Evolutionary conservation across 1,140 invertebrate genomes (phyloP), one percentile per base, ranked within the genome.

Genomic region (Dreissena polymorpha): DNA sequence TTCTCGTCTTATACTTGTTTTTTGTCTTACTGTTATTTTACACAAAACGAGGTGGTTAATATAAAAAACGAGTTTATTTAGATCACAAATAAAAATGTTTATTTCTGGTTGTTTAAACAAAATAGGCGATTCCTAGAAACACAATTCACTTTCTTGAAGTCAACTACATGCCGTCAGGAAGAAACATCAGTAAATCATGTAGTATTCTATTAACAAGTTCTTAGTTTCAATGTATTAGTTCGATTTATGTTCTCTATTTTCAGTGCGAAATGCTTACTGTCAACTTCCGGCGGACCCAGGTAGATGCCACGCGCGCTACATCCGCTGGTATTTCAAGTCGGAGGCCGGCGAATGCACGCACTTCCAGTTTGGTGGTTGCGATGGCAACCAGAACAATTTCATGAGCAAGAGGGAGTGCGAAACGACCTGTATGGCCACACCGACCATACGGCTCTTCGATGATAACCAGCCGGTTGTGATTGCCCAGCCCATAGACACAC

Each of bases 361-460:
- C 87, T 96, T 96, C 91, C 93, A 94, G 78, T 96, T 95, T 85
- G 95, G 95, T 8, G 95, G 95, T 71, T 96, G 95, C 86, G 94
- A 94, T 77, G 95, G 95, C 73, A 96, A 96, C 90, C 92, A 91
- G 65, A 96, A 96, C 94, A 95, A 94, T 87, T 96, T 96, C 92
- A 73, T 69, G n/a, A 86, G 76, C 0, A 83, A 74, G 39, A 81
- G 80, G 39, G 78, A 86, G 27, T 91, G 89, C 64, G 80, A 86
- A 69, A 49, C 79, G 13, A 67, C 57, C 7, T 86, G 85, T 68
- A 65, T 85, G 27, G 39, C 81, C 10, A 70, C 81, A 2, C 72
- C 81, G 27, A 49, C 73, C 18, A 70, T 83, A 53, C 23, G 53
- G 12, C 67, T 77, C 8, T 83, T 50, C 27, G 74, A 83, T 60